Percentiles rank a stretch among this genome's conserved stretches.
Conservation (phyloP, 2,797 vertebrate genomes). For the Sylvilagus floridanus region DNA sequence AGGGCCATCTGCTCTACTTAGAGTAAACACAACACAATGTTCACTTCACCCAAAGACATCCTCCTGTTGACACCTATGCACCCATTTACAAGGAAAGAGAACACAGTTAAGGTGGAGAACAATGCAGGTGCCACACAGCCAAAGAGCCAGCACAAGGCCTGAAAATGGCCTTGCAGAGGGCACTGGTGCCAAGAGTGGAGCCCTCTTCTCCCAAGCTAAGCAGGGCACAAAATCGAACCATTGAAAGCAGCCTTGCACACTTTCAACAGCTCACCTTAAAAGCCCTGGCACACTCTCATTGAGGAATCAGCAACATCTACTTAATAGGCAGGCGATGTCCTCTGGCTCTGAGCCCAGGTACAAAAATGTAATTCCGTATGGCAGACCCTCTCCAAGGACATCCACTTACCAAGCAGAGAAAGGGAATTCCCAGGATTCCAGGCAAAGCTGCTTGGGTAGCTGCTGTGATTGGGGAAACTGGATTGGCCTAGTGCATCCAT, state of each 20-base stretch:
- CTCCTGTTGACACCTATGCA: neutral
- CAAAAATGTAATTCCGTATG: conserved; percentile 6
- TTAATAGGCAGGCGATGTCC: conserved; percentile 29
- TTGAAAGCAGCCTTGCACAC: no score
- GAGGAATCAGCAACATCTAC: conserved; percentile 19
- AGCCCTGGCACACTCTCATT: neutral
- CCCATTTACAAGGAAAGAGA: conserved; percentile 31
- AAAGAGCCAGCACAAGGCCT: neutral
- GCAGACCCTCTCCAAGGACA: neutral
- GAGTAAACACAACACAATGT: neutral
- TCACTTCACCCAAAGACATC: neutral
- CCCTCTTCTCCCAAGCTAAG: conserved; percentile 40
- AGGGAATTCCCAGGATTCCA: neutral
- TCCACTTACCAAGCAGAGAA: neutral
- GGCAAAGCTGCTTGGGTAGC: conserved; percentile 40
- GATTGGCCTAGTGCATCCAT: conserved; percentile 12
- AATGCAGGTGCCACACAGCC: neutral
- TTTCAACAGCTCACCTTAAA: neutral
- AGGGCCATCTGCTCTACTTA: neutral
- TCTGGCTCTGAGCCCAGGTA: neutral
- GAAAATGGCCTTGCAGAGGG: neutral
- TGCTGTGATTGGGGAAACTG: conserved; percentile 36
- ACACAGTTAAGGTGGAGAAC: neutral
- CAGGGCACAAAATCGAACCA: neutral
- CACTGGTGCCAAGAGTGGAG: rapidly evolving